Conservation (phyloP, 2,888 invertebrate genomes). For the Electrophaes corylata region DNA sequence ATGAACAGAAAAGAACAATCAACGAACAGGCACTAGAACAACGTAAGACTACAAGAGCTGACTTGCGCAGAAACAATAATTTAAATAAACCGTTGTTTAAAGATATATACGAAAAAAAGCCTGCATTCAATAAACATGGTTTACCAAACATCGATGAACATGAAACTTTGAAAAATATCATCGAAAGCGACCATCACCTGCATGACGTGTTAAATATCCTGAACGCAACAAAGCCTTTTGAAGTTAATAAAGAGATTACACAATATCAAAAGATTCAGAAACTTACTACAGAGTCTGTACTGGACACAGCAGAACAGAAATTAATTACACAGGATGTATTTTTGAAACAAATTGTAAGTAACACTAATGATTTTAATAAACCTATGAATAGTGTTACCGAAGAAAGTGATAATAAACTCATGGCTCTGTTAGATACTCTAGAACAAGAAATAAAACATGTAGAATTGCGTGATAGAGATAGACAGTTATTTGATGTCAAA, state of each 20-base stretch:
- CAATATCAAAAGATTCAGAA: conserved; percentile 19
- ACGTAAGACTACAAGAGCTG: not conserved
- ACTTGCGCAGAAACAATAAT: not conserved
- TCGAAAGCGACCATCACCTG: conserved; percentile 7
- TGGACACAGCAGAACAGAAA: conserved; percentile 46
- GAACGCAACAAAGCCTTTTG: conserved; percentile 13
- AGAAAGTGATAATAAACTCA: conserved; percentile 54
- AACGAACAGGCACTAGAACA: not conserved
- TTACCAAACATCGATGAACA: not conserved
- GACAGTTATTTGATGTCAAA: conserved; percentile 63
- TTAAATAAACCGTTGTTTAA: not conserved
- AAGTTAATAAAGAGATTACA: not conserved
- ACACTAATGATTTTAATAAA: conserved; percentile 30
- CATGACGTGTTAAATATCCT: conserved; percentile 19
- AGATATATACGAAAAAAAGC: conserved; percentile 1
- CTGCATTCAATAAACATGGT: not conserved
- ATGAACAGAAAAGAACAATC: not conserved
- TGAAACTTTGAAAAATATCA: conserved; percentile 1
- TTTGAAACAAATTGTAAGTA: conserved; percentile 24
- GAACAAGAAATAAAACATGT: conserved; percentile 63
- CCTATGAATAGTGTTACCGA: conserved; percentile 40
- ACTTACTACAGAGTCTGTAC: conserved; percentile 36
- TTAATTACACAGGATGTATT: conserved; percentile 43
- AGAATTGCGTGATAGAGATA: conserved; percentile 54
- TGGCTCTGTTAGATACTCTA: conserved; percentile 59